phyloP scores from a whole-genome alignment of 2,113 vertebrate species.

The Atractosteus spatula region DNA sequence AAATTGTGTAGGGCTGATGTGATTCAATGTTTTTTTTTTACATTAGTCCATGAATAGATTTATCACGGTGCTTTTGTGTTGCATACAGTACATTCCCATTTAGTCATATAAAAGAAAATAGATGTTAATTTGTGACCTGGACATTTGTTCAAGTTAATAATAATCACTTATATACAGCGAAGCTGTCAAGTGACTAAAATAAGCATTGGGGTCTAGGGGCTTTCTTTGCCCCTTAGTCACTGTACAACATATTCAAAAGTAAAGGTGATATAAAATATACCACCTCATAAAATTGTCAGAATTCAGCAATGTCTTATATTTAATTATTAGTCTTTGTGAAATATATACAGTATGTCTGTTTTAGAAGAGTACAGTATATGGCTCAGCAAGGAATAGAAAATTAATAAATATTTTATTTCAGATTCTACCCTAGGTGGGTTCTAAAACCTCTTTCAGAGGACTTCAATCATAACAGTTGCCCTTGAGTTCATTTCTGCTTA shows the following conservation, averaged over 20 bases:
- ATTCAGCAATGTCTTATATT: slow-evolving; percentile 34
- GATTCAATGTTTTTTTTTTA: not conserved
- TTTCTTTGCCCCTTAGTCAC: not conserved
- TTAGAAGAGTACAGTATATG: not conserved
- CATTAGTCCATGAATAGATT: not conserved
- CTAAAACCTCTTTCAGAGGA: slow-evolving; percentile 2
- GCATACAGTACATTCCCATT: not conserved
- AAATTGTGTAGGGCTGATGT: too few species aligned
- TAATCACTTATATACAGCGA: not conserved
- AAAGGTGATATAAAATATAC: not conserved
- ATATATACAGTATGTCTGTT: not conserved
- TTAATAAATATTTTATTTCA: slow-evolving; percentile 41
- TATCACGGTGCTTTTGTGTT: not conserved
- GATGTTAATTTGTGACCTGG: not conserved
- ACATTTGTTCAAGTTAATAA: not conserved
- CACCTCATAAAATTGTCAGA: slow-evolving; percentile 4
- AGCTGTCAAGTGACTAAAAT: not conserved
- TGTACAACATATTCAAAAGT: not conserved
- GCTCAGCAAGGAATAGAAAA: slow-evolving; percentile 33
- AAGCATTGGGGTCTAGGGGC: not conserved
- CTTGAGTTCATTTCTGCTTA: not conserved
- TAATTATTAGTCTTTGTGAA: slow-evolving; percentile 38
- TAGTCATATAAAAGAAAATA: not conserved
- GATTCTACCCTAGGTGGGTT: slow-evolving; percentile 14
- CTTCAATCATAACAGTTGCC: not conserved